These are phyloP conservation scores for Eretmocerus hayati DNA, from an alignment of 2,888 invertebrate species.

Conservation along the genomic window DNA sequence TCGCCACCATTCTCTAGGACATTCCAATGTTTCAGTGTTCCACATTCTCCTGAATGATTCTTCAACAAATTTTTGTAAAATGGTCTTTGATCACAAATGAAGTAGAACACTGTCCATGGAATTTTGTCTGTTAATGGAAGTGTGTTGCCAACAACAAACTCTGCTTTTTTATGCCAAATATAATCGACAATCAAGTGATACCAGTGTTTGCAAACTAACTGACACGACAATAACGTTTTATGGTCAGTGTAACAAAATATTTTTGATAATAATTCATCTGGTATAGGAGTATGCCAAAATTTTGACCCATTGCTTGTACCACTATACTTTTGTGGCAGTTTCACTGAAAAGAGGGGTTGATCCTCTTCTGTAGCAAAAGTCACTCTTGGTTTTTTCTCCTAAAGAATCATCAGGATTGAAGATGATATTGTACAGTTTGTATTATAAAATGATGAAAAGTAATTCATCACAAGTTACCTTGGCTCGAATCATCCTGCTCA, in stretches of 20 bases:
- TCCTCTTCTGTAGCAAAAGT: conserved; percentile 5
- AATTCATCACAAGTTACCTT: neutral
- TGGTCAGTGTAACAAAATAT: conserved; percentile 45
- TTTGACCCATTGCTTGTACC: conserved; percentile 10
- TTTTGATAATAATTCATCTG: conserved; percentile 49
- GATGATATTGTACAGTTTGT: neutral
- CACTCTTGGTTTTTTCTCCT: conserved; percentile 12
- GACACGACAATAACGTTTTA: conserved; percentile 42
- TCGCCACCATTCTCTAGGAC: conserved; percentile 27
- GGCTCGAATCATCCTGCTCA: conserved; percentile 1
- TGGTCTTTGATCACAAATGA: conserved; percentile 43
- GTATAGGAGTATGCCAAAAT: conserved; percentile 32
- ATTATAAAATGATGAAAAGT: neutral
- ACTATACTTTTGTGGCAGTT: conserved; percentile 2
- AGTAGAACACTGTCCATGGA: conserved; percentile 47
- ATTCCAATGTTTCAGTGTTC: conserved; percentile 41
- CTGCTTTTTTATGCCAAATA: conserved; percentile 45
- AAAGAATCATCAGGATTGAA: neutral
- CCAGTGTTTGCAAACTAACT: conserved; percentile 52
- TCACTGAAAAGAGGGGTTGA: neutral
- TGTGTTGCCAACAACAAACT: conserved; percentile 27
- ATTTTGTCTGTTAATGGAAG: conserved; percentile 35
- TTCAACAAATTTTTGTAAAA: conserved; percentile 50
- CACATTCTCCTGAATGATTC: conserved; percentile 48
- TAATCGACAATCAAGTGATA: conserved; percentile 45